Evolutionary conservation across 2,113 vertebrate species (phyloP).

Genomic region (Neolamprologus falcicula): DNA sequence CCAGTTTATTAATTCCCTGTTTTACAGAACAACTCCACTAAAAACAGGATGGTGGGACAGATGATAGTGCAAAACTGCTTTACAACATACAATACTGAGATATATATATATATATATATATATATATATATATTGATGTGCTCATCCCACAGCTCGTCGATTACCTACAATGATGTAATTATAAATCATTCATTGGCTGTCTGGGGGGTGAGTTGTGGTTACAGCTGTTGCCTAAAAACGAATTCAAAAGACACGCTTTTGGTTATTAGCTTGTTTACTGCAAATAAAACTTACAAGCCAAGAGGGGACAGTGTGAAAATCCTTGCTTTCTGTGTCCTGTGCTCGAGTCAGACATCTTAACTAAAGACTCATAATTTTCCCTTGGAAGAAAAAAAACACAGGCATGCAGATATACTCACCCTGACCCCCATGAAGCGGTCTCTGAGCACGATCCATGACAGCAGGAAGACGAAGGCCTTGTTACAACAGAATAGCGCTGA

Average conservation of each 20-base stretch:
- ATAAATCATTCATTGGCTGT: background rate
- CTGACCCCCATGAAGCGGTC: conserved; percentile 98
- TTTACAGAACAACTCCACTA: background rate
- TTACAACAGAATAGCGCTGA: conserved; percentile 98
- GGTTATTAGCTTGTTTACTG: background rate
- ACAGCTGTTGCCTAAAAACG: background rate
- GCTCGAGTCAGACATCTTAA: background rate
- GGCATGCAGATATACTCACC: conserved; percentile 75
- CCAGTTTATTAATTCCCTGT: background rate
- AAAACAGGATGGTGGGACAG: background rate
- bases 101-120: background rate
- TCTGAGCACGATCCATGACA: conserved; percentile 96
- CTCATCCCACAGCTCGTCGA: background rate
- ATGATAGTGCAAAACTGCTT: background rate
- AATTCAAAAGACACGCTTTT: background rate
- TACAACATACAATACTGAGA: background rate
- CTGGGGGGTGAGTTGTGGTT: background rate
- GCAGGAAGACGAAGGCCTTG: conserved; percentile 97
- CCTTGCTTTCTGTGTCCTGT: background rate
- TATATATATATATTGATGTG: background rate
- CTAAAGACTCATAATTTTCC: background rate
- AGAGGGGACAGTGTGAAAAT: background rate
- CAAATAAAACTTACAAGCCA: background rate
- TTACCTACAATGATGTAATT: background rate
- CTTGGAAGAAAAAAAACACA: background rate